Evolutionary conservation across 1,140 invertebrate species (phyloP).

Genomic region (Nebria ingens): DNA sequence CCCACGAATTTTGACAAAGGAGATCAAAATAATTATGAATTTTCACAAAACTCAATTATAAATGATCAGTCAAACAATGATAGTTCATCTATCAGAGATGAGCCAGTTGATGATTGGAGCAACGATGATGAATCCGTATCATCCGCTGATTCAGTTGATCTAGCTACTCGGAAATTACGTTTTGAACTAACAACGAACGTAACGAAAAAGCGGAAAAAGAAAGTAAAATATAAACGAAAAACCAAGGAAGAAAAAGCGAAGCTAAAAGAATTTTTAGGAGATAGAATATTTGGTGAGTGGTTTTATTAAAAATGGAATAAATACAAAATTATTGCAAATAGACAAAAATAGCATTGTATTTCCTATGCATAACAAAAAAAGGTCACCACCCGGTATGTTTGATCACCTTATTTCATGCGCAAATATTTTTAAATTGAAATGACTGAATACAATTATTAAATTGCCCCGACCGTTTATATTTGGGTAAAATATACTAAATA

Average conservation of each 20-base stretch:
- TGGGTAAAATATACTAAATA: no score
- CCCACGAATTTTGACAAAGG: neutral
- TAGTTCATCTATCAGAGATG: no score
- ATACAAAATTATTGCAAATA: no score
- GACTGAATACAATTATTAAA: neutral
- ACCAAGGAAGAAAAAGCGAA: neutral
- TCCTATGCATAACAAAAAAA: no score
- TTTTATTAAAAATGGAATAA: conserved; percentile 8
- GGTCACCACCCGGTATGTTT: no score
- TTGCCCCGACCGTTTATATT: no score
- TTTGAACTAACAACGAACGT: neutral
- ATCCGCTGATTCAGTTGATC: neutral
- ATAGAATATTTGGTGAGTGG: conserved; percentile 11
- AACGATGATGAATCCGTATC: neutral
- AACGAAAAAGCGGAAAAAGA: neutral
- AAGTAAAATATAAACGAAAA: neutral
- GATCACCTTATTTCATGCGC: no score
- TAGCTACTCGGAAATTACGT: neutral
- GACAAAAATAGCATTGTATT: no score
- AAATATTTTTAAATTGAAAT: neutral
- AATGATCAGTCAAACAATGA: neutral
- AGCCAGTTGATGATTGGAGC: neutral
- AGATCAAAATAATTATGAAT: neutral
- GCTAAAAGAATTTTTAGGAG: conserved; percentile 12
- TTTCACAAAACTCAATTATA: neutral